Evolutionary conservation across 2,797 vertebrate genomes (phyloP).

Genomic region (Hypotaenidia philippensis): DNA sequence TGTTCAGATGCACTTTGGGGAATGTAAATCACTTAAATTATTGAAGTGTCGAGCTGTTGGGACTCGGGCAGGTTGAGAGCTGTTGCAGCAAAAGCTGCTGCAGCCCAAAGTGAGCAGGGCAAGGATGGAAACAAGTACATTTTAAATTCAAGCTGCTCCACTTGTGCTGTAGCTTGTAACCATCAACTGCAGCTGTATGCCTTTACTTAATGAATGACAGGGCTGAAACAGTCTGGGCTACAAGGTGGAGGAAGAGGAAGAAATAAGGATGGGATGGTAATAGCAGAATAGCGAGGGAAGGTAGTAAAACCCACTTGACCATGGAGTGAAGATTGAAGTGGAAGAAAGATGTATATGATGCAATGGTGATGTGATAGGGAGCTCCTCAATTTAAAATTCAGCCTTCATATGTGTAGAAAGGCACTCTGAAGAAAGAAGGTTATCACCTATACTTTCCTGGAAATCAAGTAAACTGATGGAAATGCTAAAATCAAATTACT

Average conservation of each 20-base stretch:
- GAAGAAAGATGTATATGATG: fast-evolving
- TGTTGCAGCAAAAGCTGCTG: slow-evolving; percentile 32
- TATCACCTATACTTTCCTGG: not conserved
- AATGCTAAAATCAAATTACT: not conserved
- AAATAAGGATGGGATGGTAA: not conserved
- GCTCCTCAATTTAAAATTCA: not conserved
- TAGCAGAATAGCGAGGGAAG: not conserved
- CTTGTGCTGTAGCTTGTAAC: slow-evolving; percentile 2
- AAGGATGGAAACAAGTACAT: not conserved
- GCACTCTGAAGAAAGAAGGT: not conserved
- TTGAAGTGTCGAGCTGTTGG: slow-evolving; percentile 64
- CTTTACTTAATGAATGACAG: not conserved
- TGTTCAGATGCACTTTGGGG: slow-evolving; percentile 43
- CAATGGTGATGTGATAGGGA: not conserved
- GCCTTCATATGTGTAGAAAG: not conserved
- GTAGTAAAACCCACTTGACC: not conserved
- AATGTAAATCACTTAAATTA: slow-evolving; percentile 75
- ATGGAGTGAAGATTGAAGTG: not conserved
- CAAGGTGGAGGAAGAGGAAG: not conserved
- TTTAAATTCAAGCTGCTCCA: slow-evolving; percentile 56
- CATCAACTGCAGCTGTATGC: slow-evolving; percentile 20
- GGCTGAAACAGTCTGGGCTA: not conserved
- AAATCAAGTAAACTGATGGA: not conserved
- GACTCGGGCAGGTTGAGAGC: slow-evolving; percentile 42
- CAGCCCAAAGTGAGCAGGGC: not conserved